Evolutionary conservation across 2,888 invertebrate species (phyloP).

Genomic region (Callyntrura sp.): DNA sequence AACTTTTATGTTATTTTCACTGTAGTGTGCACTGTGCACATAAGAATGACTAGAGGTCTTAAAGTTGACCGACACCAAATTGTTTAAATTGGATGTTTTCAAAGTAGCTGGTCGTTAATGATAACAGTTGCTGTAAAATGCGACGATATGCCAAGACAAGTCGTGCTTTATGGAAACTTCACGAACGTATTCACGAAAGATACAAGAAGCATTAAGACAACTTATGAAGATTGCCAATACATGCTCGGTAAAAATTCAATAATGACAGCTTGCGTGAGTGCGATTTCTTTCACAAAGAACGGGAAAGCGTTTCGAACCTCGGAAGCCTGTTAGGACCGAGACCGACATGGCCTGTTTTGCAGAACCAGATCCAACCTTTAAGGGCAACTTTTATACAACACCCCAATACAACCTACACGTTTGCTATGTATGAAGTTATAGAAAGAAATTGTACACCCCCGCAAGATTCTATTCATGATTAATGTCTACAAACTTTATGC

Average conservation of each 20-base stretch:
- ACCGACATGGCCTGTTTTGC: not conserved
- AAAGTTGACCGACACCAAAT: no score
- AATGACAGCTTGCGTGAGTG: not conserved
- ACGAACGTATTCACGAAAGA: not conserved
- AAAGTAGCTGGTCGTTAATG: no score
- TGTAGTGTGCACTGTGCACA: no score
- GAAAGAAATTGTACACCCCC: not conserved
- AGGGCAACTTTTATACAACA: no score
- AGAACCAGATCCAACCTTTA: not conserved
- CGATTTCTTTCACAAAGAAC: no score
- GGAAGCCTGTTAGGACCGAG: not conserved
- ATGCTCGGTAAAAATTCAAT: not conserved
- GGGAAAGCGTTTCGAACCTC: not conserved
- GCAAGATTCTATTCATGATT: no score
- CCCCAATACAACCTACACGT: not conserved
- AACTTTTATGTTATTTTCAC: no score
- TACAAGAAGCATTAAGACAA: not conserved
- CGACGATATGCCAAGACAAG: slow-evolving; percentile 1
- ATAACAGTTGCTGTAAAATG: not conserved
- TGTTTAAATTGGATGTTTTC: no score
- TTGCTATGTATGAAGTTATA: not conserved
- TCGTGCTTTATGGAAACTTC: slow-evolving; percentile 6
- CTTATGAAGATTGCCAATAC: no score
- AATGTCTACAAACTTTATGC: not conserved
- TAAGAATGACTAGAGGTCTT: no score